A percentile compares a stretch with the other conserved stretches of the same genome.
Conservation (phyloP, 2,888 invertebrate species). For the Trissolcus japonicus region DNA sequence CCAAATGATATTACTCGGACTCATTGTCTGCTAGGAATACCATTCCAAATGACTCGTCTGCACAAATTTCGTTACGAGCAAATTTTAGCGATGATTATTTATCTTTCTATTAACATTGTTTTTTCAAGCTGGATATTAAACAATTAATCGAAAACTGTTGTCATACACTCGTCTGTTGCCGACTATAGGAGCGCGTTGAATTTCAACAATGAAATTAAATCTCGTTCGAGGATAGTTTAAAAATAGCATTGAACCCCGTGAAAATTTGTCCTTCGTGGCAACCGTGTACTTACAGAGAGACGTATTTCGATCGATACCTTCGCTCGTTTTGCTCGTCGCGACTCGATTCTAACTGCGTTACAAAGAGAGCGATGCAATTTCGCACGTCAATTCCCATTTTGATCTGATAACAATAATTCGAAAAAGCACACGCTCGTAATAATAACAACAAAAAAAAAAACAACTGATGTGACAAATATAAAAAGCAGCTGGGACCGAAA, state of each 20-base stretch:
- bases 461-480: neutral
- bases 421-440: neutral
- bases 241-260: constrained; percentile 57
- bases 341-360: constrained; percentile 46
- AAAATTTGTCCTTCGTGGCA: constrained; percentile 58
- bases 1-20: constrained; percentile 54
- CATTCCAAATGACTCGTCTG: constrained; percentile 43
- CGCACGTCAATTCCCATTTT: constrained; percentile 2
- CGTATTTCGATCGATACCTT: constrained; percentile 55
- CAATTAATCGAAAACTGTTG: too few relatives aligned
- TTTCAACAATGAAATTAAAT: too few relatives aligned
- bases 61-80: constrained; percentile 41
- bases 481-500: constrained; percentile 12
- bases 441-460: neutral
- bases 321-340: constrained; percentile 46
- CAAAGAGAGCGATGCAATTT: constrained; percentile 30
- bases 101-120: neutral
- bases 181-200: too few relatives aligned
- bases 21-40: constrained; percentile 51
- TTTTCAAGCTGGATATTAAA: too few relatives aligned
- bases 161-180: too few relatives aligned
- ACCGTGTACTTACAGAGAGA: constrained; percentile 52
- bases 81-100: constrained; percentile 17
- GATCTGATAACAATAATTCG: constrained; percentile 5
- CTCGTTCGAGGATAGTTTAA: constrained; percentile 54